phyloP scores from a whole-genome alignment of 2,113 vertebrate genomes.

The Nanger granti region DNA sequence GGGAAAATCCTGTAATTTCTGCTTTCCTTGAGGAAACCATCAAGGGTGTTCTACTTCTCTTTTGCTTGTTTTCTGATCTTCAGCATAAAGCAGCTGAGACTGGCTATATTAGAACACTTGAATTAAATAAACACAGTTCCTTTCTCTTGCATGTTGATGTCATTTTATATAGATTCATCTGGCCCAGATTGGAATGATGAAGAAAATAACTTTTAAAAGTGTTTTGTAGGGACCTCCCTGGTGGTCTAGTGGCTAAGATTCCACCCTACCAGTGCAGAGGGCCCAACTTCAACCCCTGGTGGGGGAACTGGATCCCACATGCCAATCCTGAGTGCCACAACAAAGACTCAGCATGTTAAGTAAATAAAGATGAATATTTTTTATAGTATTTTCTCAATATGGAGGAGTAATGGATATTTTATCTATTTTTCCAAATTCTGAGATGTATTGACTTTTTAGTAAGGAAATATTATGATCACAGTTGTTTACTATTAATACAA shows the following conservation, averaged over 20 bases:
- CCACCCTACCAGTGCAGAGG: background rate
- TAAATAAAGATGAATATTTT: background rate
- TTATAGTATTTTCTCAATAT: background rate
- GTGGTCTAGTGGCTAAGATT: background rate
- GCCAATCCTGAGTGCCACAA: background rate
- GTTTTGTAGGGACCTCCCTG: background rate
- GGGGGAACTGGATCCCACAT: background rate
- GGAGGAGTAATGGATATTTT: background rate
- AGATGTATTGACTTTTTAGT: background rate
- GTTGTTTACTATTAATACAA: background rate
- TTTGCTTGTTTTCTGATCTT: background rate
- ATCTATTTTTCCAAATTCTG: background rate
- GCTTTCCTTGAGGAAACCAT: background rate
- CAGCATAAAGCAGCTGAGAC: background rate
- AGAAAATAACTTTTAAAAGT: background rate
- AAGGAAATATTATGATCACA: background rate
- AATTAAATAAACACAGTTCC: background rate
- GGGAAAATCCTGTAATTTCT: background rate
- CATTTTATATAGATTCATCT: background rate
- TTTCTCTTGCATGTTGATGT: background rate
- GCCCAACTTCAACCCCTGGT: background rate
- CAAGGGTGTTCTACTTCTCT: background rate
- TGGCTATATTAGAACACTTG: background rate
- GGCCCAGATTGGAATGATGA: background rate
- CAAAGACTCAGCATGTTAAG: background rate